Conservation (phyloP, 2,797 vertebrate species). For the Platalea minor region DNA sequence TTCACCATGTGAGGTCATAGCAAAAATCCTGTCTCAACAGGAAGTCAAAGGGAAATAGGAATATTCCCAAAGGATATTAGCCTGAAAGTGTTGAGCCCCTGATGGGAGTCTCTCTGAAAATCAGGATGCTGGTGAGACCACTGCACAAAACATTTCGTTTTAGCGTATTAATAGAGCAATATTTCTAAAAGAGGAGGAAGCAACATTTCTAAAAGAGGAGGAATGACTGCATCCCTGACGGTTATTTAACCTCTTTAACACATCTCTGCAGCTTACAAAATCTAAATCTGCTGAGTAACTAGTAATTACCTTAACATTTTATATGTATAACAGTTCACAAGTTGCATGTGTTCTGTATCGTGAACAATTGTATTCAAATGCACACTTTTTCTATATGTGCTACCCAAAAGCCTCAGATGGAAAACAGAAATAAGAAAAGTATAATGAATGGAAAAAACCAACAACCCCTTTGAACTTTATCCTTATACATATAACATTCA, state of each 20-base stretch:
- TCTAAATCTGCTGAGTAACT: not conserved
- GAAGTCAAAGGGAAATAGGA: slow-evolving; percentile 16
- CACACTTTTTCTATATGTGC: fast-evolving
- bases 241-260: not conserved
- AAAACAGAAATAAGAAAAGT: not conserved
- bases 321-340: not conserved
- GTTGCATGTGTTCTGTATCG: not conserved
- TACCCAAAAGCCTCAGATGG: not conserved
- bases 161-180: not conserved
- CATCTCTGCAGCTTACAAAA: not conserved
- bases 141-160: not conserved
- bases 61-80: slow-evolving; percentile 25
- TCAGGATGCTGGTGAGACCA: not conserved
- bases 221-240: not conserved
- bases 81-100: not conserved
- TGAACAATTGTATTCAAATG: not conserved
- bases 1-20: not conserved
- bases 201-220: not conserved
- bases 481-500: not conserved
- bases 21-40: slow-evolving; percentile 23
- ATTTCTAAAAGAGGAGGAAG: not conserved
- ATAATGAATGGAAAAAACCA: not conserved
- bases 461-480: not conserved
- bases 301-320: not conserved
- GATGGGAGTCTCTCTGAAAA: not conserved